Base-by-base conservation (phyloP, 92 coral and sea anemone species). In the Paramuricea clavata region DNA sequence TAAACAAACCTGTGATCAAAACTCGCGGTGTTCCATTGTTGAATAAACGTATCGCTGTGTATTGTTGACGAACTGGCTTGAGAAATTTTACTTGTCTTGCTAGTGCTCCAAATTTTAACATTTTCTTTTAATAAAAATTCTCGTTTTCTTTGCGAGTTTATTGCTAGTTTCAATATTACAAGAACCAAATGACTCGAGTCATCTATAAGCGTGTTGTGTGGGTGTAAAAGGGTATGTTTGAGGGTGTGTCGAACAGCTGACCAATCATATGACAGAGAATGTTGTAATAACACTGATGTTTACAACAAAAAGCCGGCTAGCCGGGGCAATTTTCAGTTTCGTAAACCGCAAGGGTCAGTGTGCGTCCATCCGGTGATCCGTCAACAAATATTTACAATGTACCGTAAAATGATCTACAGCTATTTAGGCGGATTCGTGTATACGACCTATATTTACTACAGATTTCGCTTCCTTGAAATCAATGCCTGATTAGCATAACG, bases 1-100 rank as follows among this genome's bases (percentile, higher is more conserved):
- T 25, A 43, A 74, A 74, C 82, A 52, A 52, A 76, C 82, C 82
- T 76, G 82, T 76, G n/a, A 76, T 76, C 27, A 76, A 36, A 9
- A 76, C 69, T 32, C 62, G 49, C 10, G 82, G 82, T 12, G 69
- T 33, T 5, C 30, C 68, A 22, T 30, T 41, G 68, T 41, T 76
- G 69, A 50, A 76, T 1, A 50, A 42, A 0, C 82, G 41, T 76
- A 15, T 30, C 0, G 49, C 30, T 2, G 27, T 22, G 16, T 27
- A n/a, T 19, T 72, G 78, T 26, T 44, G 50, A 26, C 21, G 34
- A 22, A 72, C 50, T 19, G 30, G 30, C 56, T 44, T 72, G 49
- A 72, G 41, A 41, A 12, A 23, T 15, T 22, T 39, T 2, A 41
- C 10, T 23, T 36, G 50, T 41, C 50, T 23, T 10, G 22, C 31